These are phyloP conservation scores for Pangasius larnaudii DNA, from an alignment of 2,797 vertebrate genomes.

Conservation along the genomic window DNA sequence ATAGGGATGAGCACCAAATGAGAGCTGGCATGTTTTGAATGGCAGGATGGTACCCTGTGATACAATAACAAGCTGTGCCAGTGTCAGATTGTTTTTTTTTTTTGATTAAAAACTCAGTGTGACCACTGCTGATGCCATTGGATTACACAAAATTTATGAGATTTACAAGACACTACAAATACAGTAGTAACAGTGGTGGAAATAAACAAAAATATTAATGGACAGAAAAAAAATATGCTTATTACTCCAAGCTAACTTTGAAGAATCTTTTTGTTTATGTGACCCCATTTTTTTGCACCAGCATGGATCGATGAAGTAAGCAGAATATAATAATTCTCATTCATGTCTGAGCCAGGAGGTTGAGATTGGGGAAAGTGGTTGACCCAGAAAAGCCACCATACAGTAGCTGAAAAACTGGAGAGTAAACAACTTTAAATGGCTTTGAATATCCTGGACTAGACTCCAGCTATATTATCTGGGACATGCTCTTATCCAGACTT, in stretches of 20 bases:
- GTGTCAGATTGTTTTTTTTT: not conserved
- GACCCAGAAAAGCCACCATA: too few relatives aligned
- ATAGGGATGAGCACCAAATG: not conserved
- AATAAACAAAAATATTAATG: not conserved
- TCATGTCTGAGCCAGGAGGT: not conserved
- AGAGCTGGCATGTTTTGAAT: conserved; percentile 4
- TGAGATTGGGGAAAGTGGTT: not conserved
- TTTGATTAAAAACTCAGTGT: not conserved
- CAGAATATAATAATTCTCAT: not conserved
- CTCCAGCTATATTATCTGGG: too few relatives aligned
- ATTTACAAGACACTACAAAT: not conserved
- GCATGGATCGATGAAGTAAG: not conserved
- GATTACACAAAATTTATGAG: not conserved
- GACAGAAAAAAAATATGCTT: not conserved
- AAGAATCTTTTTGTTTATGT: not conserved
- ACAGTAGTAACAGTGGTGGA: not conserved
- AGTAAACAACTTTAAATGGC: not conserved
- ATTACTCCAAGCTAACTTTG: not conserved
- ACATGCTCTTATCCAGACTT: not conserved
- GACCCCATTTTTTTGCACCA: not conserved
- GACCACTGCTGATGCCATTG: not conserved
- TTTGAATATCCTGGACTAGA: not conserved
- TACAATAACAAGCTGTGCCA: not conserved
- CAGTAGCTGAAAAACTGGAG: not conserved
- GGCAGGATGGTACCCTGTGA: not conserved